Base-by-base conservation (phyloP, 2,888 invertebrate species). In the Athalia rosae region DNA sequence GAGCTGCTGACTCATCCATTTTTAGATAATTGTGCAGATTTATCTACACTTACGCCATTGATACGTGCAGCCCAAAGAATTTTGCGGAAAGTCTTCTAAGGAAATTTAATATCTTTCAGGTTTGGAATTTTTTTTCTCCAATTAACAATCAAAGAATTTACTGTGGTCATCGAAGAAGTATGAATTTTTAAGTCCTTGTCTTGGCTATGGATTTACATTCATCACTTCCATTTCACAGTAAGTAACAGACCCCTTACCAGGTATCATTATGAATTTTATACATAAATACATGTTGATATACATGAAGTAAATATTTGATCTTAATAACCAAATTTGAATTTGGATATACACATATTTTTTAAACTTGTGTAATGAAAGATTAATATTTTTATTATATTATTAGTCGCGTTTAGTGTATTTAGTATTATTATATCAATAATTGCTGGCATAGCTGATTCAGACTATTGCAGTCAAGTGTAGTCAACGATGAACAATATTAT, bases 41-140 rank as follows among this genome's bases (percentile, higher is more conserved):
- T 98, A 15, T 92, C 93, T 76, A 95, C 96, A 0, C 91, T 99
- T 50, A 95, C 95, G 79, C 98, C 98, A 47, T 93, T 98, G 79
- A 99, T 99, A 82, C 94, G 94, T 87, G 98, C 97, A 69, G 98
- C 98, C 63, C 97, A 97, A 85, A 95, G 94, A 88, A 95, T 97
- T 84, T 92, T 97, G 67, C 94, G 93, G 83, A 95, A 95, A 81
- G 82, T 76, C 7, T 87, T 83, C 11, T 58, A 59, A 78, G 76
- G 61, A 62, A 78, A 61, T 61, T 74, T n/a, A n/a, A 13, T 47
- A 3, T 5, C n/a, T 56, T 59, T 28, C 28, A 28, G 28, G 28
- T 28, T 28, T 28, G 28, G 28, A 28, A 28, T 28, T 28, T 28
- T 28, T 28, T 28, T 28, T 28, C 28, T 28, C 28, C 28, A 28